Percentiles rank a stretch among this genome's conserved stretches.
These are phyloP conservation scores for Lordiphosa fenestrarum DNA, from an alignment of 2,888 invertebrate genomes.

Conservation along the genomic window DNA sequence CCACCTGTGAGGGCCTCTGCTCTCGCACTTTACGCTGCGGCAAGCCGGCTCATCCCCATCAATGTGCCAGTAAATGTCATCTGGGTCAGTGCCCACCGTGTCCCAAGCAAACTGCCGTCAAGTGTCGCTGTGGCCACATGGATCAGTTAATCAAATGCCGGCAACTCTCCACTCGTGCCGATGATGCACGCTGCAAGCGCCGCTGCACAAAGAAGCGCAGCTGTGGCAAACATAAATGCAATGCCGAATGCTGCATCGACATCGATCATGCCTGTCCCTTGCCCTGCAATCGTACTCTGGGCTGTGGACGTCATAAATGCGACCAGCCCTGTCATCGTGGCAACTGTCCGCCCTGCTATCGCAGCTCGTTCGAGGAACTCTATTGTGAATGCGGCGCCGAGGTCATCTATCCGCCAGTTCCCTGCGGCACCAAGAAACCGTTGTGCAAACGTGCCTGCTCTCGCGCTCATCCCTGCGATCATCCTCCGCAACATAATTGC, in stretches of 20 bases:
- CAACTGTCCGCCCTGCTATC: constrained; percentile 88
- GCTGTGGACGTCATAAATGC: constrained; percentile 94
- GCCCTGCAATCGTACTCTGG: constrained; percentile 89
- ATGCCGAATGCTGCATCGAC: constrained; percentile 92
- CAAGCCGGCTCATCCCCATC: constrained; percentile 83
- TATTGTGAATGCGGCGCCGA: constrained; percentile 94
- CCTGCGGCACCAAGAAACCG: constrained; percentile 94
- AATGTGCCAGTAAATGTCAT: constrained; percentile 85
- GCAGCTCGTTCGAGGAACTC: constrained; percentile 92
- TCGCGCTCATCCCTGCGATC: constrained; percentile 88
- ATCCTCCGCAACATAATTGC: constrained; percentile 91
- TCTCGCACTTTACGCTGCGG: constrained; percentile 86
- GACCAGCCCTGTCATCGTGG: constrained; percentile 94
- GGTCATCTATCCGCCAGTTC: constrained; percentile 93
- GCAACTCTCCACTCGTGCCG: constrained; percentile 85
- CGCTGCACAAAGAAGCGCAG: constrained; percentile 93
- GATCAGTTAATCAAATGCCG: constrained; percentile 90
- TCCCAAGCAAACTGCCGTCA: constrained; percentile 86
- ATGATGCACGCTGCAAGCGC: constrained; percentile 91
- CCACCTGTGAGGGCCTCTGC: constrained; percentile 88
- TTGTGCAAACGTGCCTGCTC: constrained; percentile 89
- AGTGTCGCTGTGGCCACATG: constrained; percentile 93
- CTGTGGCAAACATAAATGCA: constrained; percentile 95
- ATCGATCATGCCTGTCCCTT: constrained; percentile 92
- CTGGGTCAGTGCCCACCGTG: constrained; percentile 89